Evolutionary conservation across 2,797 vertebrate species (phyloP), one percentile per base, ranked within the genome.

Genomic region (Poecilia wingei): DNA sequence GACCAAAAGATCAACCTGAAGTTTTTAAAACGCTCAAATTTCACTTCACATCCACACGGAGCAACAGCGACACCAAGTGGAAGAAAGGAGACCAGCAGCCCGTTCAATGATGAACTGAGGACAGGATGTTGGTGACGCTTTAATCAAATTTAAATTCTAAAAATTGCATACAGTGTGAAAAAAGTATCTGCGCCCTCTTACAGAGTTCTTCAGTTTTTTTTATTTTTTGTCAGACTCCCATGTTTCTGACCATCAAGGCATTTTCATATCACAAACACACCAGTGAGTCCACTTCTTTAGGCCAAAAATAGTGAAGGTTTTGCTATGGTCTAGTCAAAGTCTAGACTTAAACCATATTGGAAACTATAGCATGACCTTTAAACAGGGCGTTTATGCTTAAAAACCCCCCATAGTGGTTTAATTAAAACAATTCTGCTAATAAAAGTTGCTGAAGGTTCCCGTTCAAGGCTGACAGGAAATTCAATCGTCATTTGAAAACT

Each of bases 11-110:
- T 64, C 0, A n/a, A 73, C 25, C 2, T 1, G 25, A 0, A 41
- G 66, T 61, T 55, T 45, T 74, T 1, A n/a, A 55, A 16, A 25
- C 28, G 49, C 45, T 68, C 22, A 69, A 43, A 5, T 43, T 25
- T 68, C 20, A 4, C 22, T 69, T 43, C 1, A n/a, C 22, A 6
- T 5, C 25, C 68, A 45, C 41, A 6, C 20, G 68, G 41, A 70
- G 68, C 78, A 72, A 82, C 1, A 84, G 78, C 18, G 90, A 84
- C 86, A 84, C 46, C 87, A 5, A 80, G 83, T 85, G 88, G 84
- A 75, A 59, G 25, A 76, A 46, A 45, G 39, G 51, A 69, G 41
- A 47, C 20, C 51, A 36, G 68, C 45, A 55, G 0, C 8, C 39
- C 6, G 13, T 9, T 45, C 3, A 5, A 5, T 33, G 68, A 22